Conservation (phyloP, 1,140 invertebrate genomes). For the Rhopalosiphum maidis region DNA sequence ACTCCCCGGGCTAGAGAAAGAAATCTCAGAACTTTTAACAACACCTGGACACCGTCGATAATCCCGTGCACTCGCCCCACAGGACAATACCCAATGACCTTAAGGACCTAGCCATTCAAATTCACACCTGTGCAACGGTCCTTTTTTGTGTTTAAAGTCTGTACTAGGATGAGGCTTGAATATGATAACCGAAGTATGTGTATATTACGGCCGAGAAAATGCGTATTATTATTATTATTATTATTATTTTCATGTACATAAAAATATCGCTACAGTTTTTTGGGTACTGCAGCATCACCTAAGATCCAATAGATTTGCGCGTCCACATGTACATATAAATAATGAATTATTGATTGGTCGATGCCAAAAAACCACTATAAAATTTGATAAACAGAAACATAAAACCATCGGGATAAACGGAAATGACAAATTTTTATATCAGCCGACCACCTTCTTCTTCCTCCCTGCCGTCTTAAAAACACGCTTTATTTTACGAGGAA, state of each 20-base stretch:
- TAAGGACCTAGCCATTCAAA: constrained; percentile 14
- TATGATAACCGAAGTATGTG: background rate
- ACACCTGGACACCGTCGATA: constrained; percentile 25
- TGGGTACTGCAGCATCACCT: background rate
- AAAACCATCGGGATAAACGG: too few species aligned
- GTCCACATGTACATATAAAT: background rate
- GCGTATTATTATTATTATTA: background rate
- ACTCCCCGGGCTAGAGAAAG: background rate
- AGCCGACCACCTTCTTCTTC: background rate
- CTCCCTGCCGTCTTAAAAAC: background rate
- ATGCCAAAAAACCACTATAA: background rate
- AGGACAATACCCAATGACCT: constrained; percentile 6
- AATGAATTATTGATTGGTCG: background rate
- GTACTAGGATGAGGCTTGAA: too few species aligned
- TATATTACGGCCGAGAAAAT: background rate
- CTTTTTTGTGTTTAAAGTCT: background rate
- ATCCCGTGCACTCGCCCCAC: background rate
- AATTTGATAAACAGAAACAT: constrained; percentile 30
- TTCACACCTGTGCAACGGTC: background rate
- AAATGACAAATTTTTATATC: constrained; percentile 26
- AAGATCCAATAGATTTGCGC: background rate
- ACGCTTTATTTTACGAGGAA: constrained; percentile 4
- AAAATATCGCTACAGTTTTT: background rate
- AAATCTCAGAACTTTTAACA: constrained; percentile 32
- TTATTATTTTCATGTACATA: background rate